Conservation (phyloP, 1,140 invertebrate species). For the Dreissena polymorpha region DNA sequence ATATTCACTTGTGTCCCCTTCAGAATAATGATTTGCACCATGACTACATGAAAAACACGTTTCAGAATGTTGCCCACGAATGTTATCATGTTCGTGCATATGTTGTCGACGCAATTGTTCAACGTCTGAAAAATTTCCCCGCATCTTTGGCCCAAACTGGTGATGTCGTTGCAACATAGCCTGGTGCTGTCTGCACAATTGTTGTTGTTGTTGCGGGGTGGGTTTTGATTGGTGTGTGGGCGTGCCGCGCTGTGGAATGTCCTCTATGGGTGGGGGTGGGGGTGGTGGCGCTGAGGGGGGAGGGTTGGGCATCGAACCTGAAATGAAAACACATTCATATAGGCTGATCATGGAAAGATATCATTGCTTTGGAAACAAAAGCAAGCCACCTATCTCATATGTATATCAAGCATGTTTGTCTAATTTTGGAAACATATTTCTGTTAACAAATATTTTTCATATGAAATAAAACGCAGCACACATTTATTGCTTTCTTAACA, state of each 20-base stretch:
- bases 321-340: conserved; percentile 12
- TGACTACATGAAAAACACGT: conserved; percentile 26
- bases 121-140: conserved; percentile 74
- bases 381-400: no score
- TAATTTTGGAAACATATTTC: no score
- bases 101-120: conserved; percentile 62
- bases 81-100: conserved; percentile 43
- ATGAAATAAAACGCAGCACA: no score
- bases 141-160: conserved; percentile 71
- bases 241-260: conserved; percentile 75
- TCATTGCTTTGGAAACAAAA: no score
- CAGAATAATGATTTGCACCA: conserved; percentile 69
- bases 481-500: no score
- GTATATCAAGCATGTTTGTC: no score
- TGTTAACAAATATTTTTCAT: no score
- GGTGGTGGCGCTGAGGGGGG: conserved; percentile 72
- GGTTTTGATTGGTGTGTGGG: background rate
- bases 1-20: conserved; percentile 89
- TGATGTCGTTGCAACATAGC: conserved; percentile 51
- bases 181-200: conserved; percentile 46
- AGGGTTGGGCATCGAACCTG: conserved; percentile 65
- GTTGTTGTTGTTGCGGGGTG: conserved; percentile 21
- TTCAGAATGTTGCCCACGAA: conserved; percentile 43
- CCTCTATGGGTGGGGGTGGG: conserved; percentile 76
- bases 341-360: background rate